Evolutionary conservation across 2,113 vertebrate species (phyloP).

Genomic region (Melanerpes formicivorus): DNA sequence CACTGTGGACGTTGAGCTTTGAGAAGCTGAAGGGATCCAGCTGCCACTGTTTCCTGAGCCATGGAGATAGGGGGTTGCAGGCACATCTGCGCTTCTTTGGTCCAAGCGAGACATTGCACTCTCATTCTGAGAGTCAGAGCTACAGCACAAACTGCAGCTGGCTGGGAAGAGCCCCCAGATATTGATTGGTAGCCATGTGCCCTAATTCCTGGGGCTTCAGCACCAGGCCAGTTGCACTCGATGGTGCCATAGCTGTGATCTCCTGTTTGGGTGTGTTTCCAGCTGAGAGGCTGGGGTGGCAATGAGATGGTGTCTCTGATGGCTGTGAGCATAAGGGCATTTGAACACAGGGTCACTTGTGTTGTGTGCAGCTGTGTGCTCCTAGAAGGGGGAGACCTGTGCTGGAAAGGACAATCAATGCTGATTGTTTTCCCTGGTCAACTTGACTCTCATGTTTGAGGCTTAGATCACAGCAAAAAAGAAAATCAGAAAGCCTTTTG

Average conservation of each 20-base stretch:
- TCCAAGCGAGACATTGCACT: background rate
- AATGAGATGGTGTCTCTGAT: accelerated
- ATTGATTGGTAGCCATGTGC: background rate
- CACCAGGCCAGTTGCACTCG: background rate
- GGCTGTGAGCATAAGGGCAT: background rate
- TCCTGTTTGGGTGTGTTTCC: background rate
- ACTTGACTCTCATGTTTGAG: background rate
- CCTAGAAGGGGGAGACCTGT: background rate
- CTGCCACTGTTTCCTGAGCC: background rate
- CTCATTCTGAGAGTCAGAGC: background rate
- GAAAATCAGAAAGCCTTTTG: background rate
- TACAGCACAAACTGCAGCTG: background rate
- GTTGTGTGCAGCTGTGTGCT: background rate
- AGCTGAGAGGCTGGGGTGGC: background rate
- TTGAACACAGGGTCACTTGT: background rate
- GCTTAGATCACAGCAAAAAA: background rate
- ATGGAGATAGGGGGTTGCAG: background rate
- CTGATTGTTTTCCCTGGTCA: background rate
- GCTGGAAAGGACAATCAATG: background rate
- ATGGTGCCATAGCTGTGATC: background rate
- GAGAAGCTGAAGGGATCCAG: background rate
- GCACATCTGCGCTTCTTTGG: background rate
- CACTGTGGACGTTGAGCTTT: background rate
- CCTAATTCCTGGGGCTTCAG: background rate
- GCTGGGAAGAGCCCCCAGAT: background rate